Evolutionary conservation across 35 echinoderm and acorn worm genomes (phyloP).

Genomic region (Lytechinus pictus): DNA sequence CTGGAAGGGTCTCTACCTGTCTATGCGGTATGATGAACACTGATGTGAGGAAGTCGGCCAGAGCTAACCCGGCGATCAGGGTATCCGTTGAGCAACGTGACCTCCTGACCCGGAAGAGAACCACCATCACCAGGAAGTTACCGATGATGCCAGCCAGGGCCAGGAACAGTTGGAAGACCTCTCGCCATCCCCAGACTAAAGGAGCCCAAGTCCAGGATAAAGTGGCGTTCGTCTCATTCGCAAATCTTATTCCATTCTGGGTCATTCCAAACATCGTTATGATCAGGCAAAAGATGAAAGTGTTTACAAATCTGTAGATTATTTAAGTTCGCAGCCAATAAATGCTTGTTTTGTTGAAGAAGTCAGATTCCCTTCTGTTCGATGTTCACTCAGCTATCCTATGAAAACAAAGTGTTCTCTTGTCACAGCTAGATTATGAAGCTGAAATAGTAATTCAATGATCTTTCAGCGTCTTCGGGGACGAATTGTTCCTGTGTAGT

Average conservation of each 20-base stretch:
- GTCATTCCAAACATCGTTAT: background rate
- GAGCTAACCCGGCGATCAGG: slow-evolving; percentile 66
- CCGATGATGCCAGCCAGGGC: slow-evolving; percentile 81
- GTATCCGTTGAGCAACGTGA: slow-evolving; percentile 46
- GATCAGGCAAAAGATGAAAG: background rate
- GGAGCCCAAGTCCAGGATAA: slow-evolving; percentile 1
- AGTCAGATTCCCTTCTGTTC: background rate
- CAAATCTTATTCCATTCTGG: background rate
- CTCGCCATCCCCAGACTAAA: slow-evolving; percentile 55
- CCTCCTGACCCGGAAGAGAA: slow-evolving; percentile 56
- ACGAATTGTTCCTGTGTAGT: no score
- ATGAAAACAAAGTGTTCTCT: no score
- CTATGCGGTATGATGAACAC: slow-evolving; percentile 63
- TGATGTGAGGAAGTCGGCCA: slow-evolving; percentile 72
- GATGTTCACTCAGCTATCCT: background rate
- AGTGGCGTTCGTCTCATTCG: background rate
- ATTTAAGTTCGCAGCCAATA: background rate
- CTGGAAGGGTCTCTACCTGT: background rate
- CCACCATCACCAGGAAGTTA: slow-evolving; percentile 72
- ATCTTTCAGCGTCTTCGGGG: no score
- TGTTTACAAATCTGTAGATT: background rate
- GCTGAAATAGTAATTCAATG: no score
- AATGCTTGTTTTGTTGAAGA: background rate
- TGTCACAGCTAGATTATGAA: no score
- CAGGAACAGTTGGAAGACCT: slow-evolving; percentile 57